Evolutionary conservation across 2,888 invertebrate species (phyloP), one percentile per base, ranked within the genome.

Genomic region (Glyphotaelius pellucidus): DNA sequence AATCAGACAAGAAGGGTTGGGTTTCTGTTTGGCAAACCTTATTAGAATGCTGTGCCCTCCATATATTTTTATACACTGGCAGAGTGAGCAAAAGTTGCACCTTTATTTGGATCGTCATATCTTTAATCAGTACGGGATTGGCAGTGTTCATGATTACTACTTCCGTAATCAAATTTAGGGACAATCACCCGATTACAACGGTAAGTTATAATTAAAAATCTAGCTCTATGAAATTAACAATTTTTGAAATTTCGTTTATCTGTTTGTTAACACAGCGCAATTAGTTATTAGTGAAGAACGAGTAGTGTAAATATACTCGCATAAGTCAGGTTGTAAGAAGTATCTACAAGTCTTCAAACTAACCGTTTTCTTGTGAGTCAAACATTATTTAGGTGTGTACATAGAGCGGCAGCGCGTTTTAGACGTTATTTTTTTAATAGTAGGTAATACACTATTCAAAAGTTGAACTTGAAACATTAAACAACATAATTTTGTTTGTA

Each of bases 131-230:
- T 31, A 47, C 52, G 25, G 80, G 80, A n/a, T 67, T 91, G 11
- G 91, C 87, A 7, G 31, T 91, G 79, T 87, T 80, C 81, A 87
- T 47, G 79, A 80, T 32, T 14, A 47, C 86, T 80, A 88, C 32
- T 0, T 87, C 91, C 7, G 80, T 91, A 0, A 52, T 47, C 2
- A 35, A 30, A 12, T 91, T 47, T 19, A 38, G 79, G 80, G 52
- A 87, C 7, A 91, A 91, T 80, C 86, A 87, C 9, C 87, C 91
- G 0, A 91, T 91, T 11, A 91, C 84, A 19, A 81, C 91, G 80
- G 91, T 91, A 87, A 87, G 80, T 31, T 15, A 84, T 38, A 2
- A n/a, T 38, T 0, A 19, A 81, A 81, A 31, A 9, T 14, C 32
- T 80, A n/a, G 14, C 30, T 3, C 19, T 80, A 47, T 47, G 12